Conservation (phyloP, 92 coral and sea anemone genomes). For the Epizoanthus rinbou region DNA sequence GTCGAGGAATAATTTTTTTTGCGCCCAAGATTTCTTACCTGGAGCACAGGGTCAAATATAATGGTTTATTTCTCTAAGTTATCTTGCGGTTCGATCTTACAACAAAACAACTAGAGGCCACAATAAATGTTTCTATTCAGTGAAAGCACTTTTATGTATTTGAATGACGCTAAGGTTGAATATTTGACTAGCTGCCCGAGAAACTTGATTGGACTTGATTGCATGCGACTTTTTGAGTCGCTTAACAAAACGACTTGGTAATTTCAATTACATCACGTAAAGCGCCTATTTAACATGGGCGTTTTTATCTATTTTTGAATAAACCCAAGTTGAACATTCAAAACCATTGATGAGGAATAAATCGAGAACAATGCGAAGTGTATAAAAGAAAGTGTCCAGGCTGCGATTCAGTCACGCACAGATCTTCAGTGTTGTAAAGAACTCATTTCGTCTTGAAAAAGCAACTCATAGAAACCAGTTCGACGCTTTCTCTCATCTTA, state of each 20-base stretch:
- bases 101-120: conserved; percentile 25
- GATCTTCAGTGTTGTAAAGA: neutral
- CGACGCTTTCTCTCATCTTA: neutral
- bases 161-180: conserved; percentile 44
- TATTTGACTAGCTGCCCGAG: conserved; percentile 42
- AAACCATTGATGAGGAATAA: conserved; percentile 44
- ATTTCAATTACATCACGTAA: conserved; percentile 66
- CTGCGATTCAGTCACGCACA: conserved; percentile 31
- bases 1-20: conserved; percentile 26
- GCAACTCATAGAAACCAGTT: neutral
- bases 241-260: conserved; percentile 51
- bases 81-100: conserved; percentile 27
- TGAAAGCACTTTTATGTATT: conserved; percentile 26
- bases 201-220: conserved; percentile 38
- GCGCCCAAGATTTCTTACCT: conserved; percentile 39
- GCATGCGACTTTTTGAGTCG: conserved; percentile 57
- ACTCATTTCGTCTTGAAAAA: neutral
- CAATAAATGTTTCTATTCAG: conserved; percentile 37
- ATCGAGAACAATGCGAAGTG: conserved; percentile 38
- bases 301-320: conserved; percentile 45
- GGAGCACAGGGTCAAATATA: conserved; percentile 35
- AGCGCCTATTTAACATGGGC: conserved; percentile 33
- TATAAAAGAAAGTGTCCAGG: conserved; percentile 21
- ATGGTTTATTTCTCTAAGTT: conserved; percentile 18
- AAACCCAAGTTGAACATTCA: conserved; percentile 28